Conservation (phyloP, 2,888 invertebrate species). For the Drosophila differens region DNA sequence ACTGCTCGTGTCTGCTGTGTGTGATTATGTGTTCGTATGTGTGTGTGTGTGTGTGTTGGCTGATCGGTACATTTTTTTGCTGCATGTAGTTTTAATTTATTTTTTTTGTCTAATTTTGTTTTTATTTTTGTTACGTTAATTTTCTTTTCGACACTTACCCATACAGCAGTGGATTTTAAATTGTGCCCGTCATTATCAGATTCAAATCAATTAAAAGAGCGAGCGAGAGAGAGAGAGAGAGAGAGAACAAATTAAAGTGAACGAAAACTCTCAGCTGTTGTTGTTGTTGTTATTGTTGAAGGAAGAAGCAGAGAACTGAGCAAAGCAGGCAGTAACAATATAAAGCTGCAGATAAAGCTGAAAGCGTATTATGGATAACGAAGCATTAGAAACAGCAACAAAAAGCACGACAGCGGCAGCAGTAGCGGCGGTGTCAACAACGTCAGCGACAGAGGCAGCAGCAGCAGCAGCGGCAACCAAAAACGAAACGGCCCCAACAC, state of each 20-base stretch:
- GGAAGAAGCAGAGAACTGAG: slow-evolving; percentile 17
- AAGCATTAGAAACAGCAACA: slow-evolving; percentile 76
- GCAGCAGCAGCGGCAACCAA: slow-evolving; percentile 54
- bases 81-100: slow-evolving; percentile 57
- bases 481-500: slow-evolving; percentile 68
- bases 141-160: slow-evolving; percentile 62
- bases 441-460: slow-evolving; percentile 45
- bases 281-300: slow-evolving; percentile 52
- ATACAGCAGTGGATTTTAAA: slow-evolving; percentile 58
- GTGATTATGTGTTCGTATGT: slow-evolving; percentile 17
- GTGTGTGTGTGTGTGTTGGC: slow-evolving; percentile 35
- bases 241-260: slow-evolving; percentile 25
- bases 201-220: slow-evolving; percentile 52
- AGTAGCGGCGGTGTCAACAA: slow-evolving; percentile 39
- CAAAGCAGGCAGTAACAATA: slow-evolving; percentile 30
- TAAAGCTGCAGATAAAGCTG: slow-evolving; percentile 57
- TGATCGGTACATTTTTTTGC: slow-evolving; percentile 47
- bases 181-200: slow-evolving; percentile 55
- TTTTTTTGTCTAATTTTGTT: slow-evolving; percentile 44
- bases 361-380: slow-evolving; percentile 84
- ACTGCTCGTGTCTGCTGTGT: slow-evolving; percentile 10
- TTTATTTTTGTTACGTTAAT: slow-evolving; percentile 63
- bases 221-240: slow-evolving; percentile 12
- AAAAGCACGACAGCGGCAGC: slow-evolving; percentile 69
- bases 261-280: slow-evolving; percentile 46